Evolutionary conservation across 2,797 vertebrate genomes (phyloP).

Genomic region (Melanotaenia pygmaea): DNA sequence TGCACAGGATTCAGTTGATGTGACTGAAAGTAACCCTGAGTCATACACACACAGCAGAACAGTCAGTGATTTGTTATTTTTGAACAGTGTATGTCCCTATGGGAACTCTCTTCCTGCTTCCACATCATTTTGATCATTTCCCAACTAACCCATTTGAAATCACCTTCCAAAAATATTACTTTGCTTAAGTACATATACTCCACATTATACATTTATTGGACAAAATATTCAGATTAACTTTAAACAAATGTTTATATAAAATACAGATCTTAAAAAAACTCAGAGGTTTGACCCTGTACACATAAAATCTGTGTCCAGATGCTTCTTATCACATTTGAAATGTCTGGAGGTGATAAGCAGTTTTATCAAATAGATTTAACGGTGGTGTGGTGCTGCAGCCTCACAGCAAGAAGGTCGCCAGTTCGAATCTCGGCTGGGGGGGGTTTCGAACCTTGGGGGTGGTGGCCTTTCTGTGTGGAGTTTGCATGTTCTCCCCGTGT

Average conservation of each 20-base stretch:
- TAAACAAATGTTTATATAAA: not conserved
- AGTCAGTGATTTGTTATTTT: slow-evolving; percentile 12
- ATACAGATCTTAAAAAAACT: not conserved
- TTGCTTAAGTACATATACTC: not conserved
- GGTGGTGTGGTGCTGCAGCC: no score
- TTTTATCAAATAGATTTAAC: not conserved
- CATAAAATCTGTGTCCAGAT: not conserved
- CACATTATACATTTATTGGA: not conserved
- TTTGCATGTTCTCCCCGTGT: no score
- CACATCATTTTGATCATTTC: not conserved
- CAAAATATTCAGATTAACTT: not conserved
- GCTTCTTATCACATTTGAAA: not conserved
- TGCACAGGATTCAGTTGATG: not conserved
- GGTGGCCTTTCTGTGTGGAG: no score
- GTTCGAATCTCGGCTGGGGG: no score
- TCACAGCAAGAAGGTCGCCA: no score
- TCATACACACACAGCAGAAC: not conserved
- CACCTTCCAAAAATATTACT: not conserved
- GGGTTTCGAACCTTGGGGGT: no score
- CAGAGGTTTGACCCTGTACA: not conserved
- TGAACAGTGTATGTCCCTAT: slow-evolving; percentile 4
- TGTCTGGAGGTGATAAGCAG: not conserved
- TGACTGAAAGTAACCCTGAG: not conserved
- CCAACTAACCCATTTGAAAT: not conserved
- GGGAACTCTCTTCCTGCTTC: slow-evolving; percentile 8